Percentiles rank a stretch among this genome's conserved stretches.
Conservation (phyloP, 2,113 vertebrate species). For the Saccopteryx bilineata region DNA sequence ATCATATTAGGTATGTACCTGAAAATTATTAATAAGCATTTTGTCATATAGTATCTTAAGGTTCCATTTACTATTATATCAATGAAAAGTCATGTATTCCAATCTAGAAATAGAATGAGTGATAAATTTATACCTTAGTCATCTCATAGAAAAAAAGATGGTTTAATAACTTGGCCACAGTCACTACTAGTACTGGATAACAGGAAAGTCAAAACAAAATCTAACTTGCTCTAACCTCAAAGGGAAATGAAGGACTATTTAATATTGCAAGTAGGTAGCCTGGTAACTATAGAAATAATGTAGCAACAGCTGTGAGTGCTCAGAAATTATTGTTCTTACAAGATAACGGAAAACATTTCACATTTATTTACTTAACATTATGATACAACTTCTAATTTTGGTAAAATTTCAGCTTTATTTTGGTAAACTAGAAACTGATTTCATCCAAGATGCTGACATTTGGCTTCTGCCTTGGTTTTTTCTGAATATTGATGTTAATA, state of each 20-base stretch:
- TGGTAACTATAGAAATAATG: not conserved
- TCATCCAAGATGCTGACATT: not conserved
- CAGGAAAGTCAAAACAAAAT: not conserved
- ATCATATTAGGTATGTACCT: not conserved
- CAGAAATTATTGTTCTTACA: not conserved
- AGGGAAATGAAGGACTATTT: not conserved
- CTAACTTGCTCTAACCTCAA: not conserved
- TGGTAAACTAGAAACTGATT: not conserved
- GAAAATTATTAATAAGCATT: not conserved
- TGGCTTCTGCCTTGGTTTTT: not conserved
- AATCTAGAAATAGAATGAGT: not conserved
- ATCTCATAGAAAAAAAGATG: not conserved
- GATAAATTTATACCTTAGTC: not conserved
- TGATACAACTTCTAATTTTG: not conserved
- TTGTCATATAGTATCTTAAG: not conserved
- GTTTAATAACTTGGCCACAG: not conserved
- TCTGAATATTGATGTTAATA: not conserved
- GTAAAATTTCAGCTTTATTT: not conserved
- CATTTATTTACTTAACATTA: not conserved
- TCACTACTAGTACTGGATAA: not conserved
- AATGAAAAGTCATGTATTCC: not conserved
- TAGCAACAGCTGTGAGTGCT: not conserved
- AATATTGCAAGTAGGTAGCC: not conserved
- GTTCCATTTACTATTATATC: not conserved
- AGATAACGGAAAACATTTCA: not conserved